phyloP scores from a whole-genome alignment of 2,113 vertebrate species.

The Agapornis roseicollis region DNA sequence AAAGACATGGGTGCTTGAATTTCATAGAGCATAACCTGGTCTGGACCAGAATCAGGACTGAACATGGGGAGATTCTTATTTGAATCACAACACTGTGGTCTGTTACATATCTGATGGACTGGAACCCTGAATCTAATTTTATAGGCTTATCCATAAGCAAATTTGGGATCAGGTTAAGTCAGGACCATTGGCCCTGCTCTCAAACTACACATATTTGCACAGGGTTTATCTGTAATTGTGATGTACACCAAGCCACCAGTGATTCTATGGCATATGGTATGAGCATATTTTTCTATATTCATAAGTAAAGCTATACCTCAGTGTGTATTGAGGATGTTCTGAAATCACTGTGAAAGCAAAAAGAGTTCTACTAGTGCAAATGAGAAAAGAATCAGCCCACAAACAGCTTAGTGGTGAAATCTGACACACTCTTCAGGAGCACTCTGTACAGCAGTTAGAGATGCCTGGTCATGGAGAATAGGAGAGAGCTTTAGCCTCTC shows the following conservation, averaged over 20 bases:
- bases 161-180: not conserved
- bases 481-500: not conserved
- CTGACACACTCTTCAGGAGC: not conserved
- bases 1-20: not conserved
- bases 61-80: not conserved
- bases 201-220: not conserved
- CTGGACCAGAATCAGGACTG: not conserved
- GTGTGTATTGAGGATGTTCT: not conserved
- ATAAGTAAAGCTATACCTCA: not conserved
- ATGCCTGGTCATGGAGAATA: not conserved
- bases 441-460: not conserved
- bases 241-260: not conserved
- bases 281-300: not conserved
- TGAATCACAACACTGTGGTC: not conserved
- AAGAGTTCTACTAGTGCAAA: not conserved
- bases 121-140: not conserved
- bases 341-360: not conserved
- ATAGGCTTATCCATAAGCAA: not conserved
- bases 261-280: not conserved
- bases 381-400: not conserved
- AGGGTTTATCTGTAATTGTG: not conserved
- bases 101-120: not conserved
- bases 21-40: not conserved
- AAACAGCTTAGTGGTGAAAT: not conserved
- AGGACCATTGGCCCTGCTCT: not conserved